These are phyloP conservation scores for Dendroctonus valens DNA, from an alignment of 1,140 invertebrate species.

Conservation along the genomic window DNA sequence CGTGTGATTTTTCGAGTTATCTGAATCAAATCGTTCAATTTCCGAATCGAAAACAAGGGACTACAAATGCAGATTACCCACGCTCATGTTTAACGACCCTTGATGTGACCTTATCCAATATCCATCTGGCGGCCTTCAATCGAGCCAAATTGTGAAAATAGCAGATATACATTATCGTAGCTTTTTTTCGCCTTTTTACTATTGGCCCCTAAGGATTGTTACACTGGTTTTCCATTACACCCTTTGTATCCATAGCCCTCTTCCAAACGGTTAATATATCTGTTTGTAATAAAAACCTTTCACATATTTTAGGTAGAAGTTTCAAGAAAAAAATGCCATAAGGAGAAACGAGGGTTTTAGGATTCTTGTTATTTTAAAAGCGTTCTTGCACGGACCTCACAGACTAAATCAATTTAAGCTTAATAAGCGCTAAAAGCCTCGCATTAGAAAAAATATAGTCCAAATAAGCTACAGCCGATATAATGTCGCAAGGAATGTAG, in stretches of 20 bases:
- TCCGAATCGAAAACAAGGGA: constrained; percentile 17
- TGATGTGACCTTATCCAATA: constrained; percentile 30
- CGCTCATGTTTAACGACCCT: constrained; percentile 28
- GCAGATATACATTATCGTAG: constrained; percentile 30
- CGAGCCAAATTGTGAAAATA: constrained; percentile 31
- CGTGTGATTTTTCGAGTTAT: constrained; percentile 16
- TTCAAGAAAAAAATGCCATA: constrained; percentile 20
- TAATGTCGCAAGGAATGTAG: too few relatives aligned
- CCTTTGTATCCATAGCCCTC: constrained; percentile 30
- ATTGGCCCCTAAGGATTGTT: constrained; percentile 27
- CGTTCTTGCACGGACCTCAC: background rate
- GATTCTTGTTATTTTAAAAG: constrained; percentile 22
- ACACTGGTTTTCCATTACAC: constrained; percentile 33
- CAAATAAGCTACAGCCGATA: too few relatives aligned
- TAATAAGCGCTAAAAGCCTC: too few relatives aligned
- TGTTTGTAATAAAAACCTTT: constrained; percentile 31
- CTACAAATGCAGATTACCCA: constrained; percentile 27
- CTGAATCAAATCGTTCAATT: constrained; percentile 22
- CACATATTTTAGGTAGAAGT: constrained; percentile 25
- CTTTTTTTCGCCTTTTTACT: constrained; percentile 27
- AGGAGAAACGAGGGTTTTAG: constrained; percentile 12
- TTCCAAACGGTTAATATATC: constrained; percentile 29
- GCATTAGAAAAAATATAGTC: too few relatives aligned
- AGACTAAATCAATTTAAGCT: too few relatives aligned
- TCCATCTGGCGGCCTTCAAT: constrained; percentile 27